Base-by-base conservation (phyloP, 2,888 invertebrate species). In the Cyrtodaria siliqua region DNA sequence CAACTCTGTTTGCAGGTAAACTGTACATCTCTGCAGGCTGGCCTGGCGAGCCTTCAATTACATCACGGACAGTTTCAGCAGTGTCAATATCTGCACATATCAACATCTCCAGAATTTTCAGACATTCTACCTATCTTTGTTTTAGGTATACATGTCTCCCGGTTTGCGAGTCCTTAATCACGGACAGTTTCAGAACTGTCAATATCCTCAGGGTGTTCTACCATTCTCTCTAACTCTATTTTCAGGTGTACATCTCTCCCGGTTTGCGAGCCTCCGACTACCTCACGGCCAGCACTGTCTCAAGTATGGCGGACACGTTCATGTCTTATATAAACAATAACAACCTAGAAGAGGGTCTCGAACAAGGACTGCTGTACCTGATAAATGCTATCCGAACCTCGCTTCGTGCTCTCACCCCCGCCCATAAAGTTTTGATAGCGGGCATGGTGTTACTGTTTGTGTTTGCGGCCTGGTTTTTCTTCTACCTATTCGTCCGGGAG, bases 381-480 rank as follows among this genome's bases (percentile, higher is more conserved):
- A 71, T 71, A 12, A 68, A 81, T 16, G 55, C 73, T 38, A 55
- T 83, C 14, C 66, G 75, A 29, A 55, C 42, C 1, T 66, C 55
- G 12, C 44, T 83, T 29, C 73, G 78, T 20, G 79, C 70, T 40
- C 12, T 81, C 8, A 78, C 79, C 12, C 75, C 78, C 0, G 83
- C 84, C 0, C 62, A 81, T 52, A 70, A 76, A 4, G 38, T 85
- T 16, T 63, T 85, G 14, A 74, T 84, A 6, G 44, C 75, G 2
- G 77, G 69, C 52, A 66, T 84, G 73, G 26, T 79, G 8, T n/a
- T 63, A 0, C 18, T 70, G 12, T 61, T 73, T 2, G n/a, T 69
- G 0, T 24, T 73, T 4, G 73, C 53, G 8, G 47, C 64, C 9
- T 73, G 67, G 20, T 50, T 84, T 16, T 44, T 79, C 9, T 76